Conservation (phyloP, 2,797 vertebrate species). For the Chaunax sp. region DNA sequence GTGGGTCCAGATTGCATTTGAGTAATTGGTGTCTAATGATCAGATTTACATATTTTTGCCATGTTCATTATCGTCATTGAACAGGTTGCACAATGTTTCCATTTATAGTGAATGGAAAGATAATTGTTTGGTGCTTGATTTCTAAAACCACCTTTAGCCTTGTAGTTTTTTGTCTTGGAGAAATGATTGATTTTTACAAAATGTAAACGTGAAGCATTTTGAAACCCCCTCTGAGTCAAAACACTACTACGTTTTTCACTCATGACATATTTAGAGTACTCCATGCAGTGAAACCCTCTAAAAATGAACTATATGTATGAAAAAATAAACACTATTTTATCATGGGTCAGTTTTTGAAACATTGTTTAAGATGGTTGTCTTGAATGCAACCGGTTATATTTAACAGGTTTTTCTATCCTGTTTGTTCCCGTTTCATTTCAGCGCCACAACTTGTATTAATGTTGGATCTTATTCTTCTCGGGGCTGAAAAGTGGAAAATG, state of each 20-base stretch:
- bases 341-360: constrained; percentile 74
- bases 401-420: constrained; percentile 37
- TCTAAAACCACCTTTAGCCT: constrained; percentile 83
- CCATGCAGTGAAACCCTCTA: constrained; percentile 74
- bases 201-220: constrained; percentile 71
- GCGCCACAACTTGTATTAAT: constrained; percentile 61
- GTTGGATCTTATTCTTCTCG: constrained; percentile 52
- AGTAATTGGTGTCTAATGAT: constrained; percentile 71
- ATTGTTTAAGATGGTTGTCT: constrained; percentile 73
- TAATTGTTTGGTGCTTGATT: constrained; percentile 84
- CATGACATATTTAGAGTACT: constrained; percentile 70
- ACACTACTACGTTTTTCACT: constrained; percentile 65
- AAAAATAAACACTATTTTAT: constrained; percentile 81
- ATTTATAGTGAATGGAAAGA: constrained; percentile 76
- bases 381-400: constrained; percentile 68
- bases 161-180: constrained; percentile 76
- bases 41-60: constrained; percentile 74
- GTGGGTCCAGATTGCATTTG: constrained; percentile 68
- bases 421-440: constrained; percentile 43
- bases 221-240: constrained; percentile 67
- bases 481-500: constrained; percentile 46
- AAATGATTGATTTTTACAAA: constrained; percentile 77
- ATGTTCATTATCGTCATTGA: constrained; percentile 80
- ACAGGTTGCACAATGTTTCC: constrained; percentile 84
- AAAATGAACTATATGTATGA: constrained; percentile 74